Evolutionary conservation across 2,113 vertebrate genomes (phyloP).

Genomic region (Regulus satrapa): DNA sequence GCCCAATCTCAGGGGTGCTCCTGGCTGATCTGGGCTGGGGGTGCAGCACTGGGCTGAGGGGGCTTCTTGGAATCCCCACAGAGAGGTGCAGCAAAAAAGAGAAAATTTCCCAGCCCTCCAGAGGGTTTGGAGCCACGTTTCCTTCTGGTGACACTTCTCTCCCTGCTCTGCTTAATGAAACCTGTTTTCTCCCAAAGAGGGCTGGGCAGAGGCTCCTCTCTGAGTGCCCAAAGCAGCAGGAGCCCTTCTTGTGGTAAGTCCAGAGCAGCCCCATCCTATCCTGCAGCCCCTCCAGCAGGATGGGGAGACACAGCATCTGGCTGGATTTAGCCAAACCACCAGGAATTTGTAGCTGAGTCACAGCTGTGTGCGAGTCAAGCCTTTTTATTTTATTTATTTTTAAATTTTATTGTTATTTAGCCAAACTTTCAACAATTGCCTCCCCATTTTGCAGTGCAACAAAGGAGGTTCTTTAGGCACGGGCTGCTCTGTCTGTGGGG

Average conservation of each 20-base stretch:
- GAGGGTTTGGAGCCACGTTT: background rate
- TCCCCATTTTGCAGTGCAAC: accelerated
- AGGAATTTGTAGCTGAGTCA: background rate
- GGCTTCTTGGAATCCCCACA: background rate
- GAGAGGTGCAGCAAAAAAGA: accelerated
- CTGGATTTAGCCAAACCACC: background rate
- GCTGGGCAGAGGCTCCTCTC: background rate
- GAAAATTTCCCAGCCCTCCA: accelerated
- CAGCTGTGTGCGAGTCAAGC: accelerated
- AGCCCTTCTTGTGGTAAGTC: background rate
- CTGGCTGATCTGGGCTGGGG: accelerated
- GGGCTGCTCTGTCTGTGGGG: background rate
- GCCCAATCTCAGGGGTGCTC: background rate
- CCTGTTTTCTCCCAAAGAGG: background rate
- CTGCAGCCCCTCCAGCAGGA: background rate
- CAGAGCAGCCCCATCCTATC: background rate
- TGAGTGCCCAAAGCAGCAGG: background rate
- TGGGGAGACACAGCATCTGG: background rate
- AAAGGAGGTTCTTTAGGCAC: background rate
- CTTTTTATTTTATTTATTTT: background rate
- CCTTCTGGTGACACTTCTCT: background rate
- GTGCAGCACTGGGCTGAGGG: background rate
- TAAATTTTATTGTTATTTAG: background rate
- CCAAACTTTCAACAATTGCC: background rate
- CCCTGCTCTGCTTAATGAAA: background rate